These are phyloP conservation scores for Rhamphomyia laevipes DNA, from an alignment of 2,888 invertebrate species.

Conservation along the genomic window DNA sequence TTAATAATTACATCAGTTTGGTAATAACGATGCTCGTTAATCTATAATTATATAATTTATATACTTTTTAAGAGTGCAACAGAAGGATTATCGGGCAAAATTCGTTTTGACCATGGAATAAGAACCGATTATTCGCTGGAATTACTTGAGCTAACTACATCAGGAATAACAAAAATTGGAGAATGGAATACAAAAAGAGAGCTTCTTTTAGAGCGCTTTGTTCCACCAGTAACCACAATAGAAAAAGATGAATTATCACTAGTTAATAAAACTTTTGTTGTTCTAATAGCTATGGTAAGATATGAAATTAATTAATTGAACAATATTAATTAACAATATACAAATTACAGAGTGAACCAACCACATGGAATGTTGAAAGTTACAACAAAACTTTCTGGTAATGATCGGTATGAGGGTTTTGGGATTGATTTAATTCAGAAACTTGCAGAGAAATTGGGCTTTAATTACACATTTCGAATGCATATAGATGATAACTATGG, in stretches of 20 bases:
- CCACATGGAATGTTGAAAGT: slow-evolving; percentile 84
- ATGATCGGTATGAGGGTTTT: slow-evolving; percentile 77
- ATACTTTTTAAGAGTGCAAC: slow-evolving; percentile 47
- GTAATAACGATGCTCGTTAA: slow-evolving; percentile 19
- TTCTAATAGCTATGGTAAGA: slow-evolving; percentile 61
- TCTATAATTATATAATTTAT: slow-evolving; percentile 10
- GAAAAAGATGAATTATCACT: slow-evolving; percentile 46
- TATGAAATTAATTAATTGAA: slow-evolving; percentile 7
- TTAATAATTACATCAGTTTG: slow-evolving; percentile 63
- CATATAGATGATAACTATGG: slow-evolving; percentile 70
- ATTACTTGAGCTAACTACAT: slow-evolving; percentile 49
- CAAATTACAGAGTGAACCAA: no score
- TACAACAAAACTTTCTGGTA: slow-evolving; percentile 56
- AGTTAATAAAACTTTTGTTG: slow-evolving; percentile 57
- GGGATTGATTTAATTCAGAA: slow-evolving; percentile 78
- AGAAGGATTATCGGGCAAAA: slow-evolving; percentile 61
- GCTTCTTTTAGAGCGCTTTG: slow-evolving; percentile 39
- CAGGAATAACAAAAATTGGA: slow-evolving; percentile 55
- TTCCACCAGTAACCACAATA: slow-evolving; percentile 35
- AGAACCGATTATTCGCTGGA: slow-evolving; percentile 58
- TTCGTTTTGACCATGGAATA: slow-evolving; percentile 71
- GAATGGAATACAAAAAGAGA: slow-evolving; percentile 47
- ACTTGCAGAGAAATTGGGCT: slow-evolving; percentile 62
- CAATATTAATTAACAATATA: no score
- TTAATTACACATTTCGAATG: slow-evolving; percentile 69